phyloP scores from a whole-genome alignment of 2,113 vertebrate species.

The Poeciliopsis turrubarensis region DNA sequence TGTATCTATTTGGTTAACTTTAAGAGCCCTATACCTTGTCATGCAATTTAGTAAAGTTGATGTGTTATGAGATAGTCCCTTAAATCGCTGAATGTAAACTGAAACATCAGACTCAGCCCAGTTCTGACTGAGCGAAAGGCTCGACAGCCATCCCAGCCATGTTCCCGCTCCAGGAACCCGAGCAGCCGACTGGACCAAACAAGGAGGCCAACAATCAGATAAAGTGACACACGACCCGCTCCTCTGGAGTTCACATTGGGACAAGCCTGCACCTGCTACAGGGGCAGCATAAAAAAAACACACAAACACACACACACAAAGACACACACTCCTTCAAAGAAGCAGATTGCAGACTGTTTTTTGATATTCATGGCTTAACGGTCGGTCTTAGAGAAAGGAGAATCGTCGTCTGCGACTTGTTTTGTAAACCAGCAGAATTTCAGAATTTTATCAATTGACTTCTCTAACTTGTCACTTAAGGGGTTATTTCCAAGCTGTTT shows the following conservation, averaged over 20 bases:
- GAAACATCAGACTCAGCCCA: slow-evolving; percentile 61
- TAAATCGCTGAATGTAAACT: slow-evolving; percentile 44
- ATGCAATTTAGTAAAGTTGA: slow-evolving; percentile 19
- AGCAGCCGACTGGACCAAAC: slow-evolving; percentile 66
- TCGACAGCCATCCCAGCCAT: slow-evolving; percentile 56
- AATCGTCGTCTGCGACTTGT: slow-evolving; percentile 13
- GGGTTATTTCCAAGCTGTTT: background rate
- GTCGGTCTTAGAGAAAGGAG: slow-evolving; percentile 8
- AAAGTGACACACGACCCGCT: slow-evolving; percentile 50
- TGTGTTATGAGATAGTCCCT: slow-evolving; percentile 7
- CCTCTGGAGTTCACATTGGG: slow-evolving; percentile 65
- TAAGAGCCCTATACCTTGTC: background rate
- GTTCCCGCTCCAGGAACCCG: slow-evolving; percentile 44
- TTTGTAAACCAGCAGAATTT: background rate
- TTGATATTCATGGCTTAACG: slow-evolving; percentile 37
- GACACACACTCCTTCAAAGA: slow-evolving; percentile 30
- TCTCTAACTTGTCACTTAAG: background rate
- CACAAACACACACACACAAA: too few relatives aligned
- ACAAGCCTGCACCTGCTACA: slow-evolving; percentile 70
- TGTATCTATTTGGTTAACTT: background rate
- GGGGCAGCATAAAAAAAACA: slow-evolving; percentile 1
- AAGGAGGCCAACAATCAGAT: slow-evolving; percentile 58
- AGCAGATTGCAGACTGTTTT: slow-evolving; percentile 3
- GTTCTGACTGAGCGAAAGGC: slow-evolving; percentile 35
- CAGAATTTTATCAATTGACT: background rate